A percentile compares a stretch with the other conserved stretches of the same genome.
Evolutionary conservation across 2,797 vertebrate species (phyloP).

Genomic region (Sandelia bainsii): DNA sequence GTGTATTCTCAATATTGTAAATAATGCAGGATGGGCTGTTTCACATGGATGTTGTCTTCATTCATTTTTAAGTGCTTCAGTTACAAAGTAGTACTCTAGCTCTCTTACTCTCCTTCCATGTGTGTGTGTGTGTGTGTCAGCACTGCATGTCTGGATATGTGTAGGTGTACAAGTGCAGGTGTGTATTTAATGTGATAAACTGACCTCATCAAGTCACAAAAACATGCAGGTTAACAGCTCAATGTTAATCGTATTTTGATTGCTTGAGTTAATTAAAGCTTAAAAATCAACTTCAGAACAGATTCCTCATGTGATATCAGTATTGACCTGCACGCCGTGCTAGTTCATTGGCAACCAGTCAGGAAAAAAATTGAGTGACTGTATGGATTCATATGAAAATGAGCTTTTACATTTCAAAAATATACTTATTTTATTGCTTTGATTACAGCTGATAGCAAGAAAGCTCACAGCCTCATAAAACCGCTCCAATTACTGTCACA

Average conservation of each 20-base stretch:
- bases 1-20: conserved; percentile 61
- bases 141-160: neutral
- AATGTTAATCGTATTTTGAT: conserved; percentile 53
- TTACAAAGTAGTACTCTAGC: conserved; percentile 51
- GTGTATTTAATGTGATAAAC: conserved; percentile 43
- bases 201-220: conserved; percentile 46
- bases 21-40: conserved; percentile 67
- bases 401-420: conserved; percentile 1
- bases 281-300: conserved; percentile 42
- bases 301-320: conserved; percentile 8
- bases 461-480: conserved; percentile 13
- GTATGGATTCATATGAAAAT: conserved; percentile 31
- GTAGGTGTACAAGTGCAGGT: conserved; percentile 6
- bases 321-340: neutral
- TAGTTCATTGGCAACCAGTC: conserved; percentile 16
- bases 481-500: conserved; percentile 16
- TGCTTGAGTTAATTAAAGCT: conserved; percentile 47
- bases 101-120: neutral
- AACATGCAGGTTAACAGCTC: conserved; percentile 53
- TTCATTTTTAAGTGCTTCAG: conserved; percentile 75
- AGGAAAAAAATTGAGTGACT: conserved; percentile 14
- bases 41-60: conserved; percentile 71
- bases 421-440: conserved; percentile 7
- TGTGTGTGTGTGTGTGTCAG: neutral
- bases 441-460: conserved; percentile 2